Evolutionary conservation across 2,888 invertebrate species (phyloP).

Genomic region (Mystacides longicornis): DNA sequence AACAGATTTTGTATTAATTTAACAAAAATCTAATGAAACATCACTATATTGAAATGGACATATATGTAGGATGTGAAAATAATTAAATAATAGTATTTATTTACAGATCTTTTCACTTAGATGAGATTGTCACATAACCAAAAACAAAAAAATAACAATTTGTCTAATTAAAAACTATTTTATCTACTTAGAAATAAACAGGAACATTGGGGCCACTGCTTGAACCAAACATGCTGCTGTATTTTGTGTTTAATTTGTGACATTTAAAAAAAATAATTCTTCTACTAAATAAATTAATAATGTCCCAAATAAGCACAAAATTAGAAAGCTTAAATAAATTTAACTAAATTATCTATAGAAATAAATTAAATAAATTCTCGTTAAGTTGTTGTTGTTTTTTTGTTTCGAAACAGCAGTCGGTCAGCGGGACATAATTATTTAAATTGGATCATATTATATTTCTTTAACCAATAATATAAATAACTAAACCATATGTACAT

Average conservation of each 20-base stretch:
- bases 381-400: no score
- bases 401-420: no score
- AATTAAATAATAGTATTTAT: neutral
- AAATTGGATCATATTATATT: no score
- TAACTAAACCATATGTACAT: neutral
- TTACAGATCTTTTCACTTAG: neutral
- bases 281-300: neutral
- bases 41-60: no score
- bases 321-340: neutral
- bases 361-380: no score
- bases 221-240: conserved; percentile 1
- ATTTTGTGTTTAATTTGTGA: conserved; percentile 13
- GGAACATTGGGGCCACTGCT: conserved; percentile 24
- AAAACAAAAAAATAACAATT: conserved; percentile 16
- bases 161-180: conserved; percentile 23
- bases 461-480: neutral
- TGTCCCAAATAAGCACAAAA: neutral
- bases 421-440: no score
- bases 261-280: conserved; percentile 1
- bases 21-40: neutral
- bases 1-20: neutral
- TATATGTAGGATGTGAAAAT: no score
- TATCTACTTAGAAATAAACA: conserved; percentile 24
- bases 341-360: neutral
- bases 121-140: neutral